Evolutionary conservation across 2,113 vertebrate species (phyloP).

Genomic region (Percina caprodes): DNA sequence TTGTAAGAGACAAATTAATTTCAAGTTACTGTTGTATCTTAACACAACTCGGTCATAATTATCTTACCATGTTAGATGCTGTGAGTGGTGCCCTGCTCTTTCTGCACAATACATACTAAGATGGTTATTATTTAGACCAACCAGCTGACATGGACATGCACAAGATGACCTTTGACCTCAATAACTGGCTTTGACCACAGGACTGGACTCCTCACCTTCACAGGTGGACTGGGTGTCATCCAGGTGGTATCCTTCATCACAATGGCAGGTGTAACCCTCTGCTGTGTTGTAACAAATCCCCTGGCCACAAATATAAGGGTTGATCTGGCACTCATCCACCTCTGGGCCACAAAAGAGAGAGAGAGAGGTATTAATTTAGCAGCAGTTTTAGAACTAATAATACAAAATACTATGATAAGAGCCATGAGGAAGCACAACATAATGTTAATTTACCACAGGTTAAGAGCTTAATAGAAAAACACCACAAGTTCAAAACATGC

Average conservation of each 20-base stretch:
- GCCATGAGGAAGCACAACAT: background rate
- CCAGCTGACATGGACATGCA: background rate
- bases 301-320: slow-evolving; percentile 92
- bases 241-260: slow-evolving; percentile 88
- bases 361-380: slow-evolving; percentile 79
- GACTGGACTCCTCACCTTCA: slow-evolving; percentile 85
- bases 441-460: slow-evolving; percentile 11
- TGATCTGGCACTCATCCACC: slow-evolving; percentile 94
- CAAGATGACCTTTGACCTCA: slow-evolving; percentile 7
- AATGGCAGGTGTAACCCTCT: slow-evolving; percentile 92
- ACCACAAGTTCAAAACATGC: background rate
- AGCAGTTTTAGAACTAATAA: slow-evolving; percentile 19
- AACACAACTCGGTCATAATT: no score
- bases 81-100: no score
- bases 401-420: background rate
- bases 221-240: slow-evolving; percentile 88
- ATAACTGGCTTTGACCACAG: background rate
- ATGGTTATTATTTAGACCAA: no score
- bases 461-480: slow-evolving; percentile 8
- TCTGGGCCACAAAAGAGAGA: slow-evolving; percentile 78
- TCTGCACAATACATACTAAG: no score
- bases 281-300: slow-evolving; percentile 93
- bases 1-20: no score
- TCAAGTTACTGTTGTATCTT: no score
- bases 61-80: no score